Evolutionary conservation across 2,797 vertebrate species (phyloP), one percentile per base, ranked within the genome.

Genomic region (Pangasius djambal): DNA sequence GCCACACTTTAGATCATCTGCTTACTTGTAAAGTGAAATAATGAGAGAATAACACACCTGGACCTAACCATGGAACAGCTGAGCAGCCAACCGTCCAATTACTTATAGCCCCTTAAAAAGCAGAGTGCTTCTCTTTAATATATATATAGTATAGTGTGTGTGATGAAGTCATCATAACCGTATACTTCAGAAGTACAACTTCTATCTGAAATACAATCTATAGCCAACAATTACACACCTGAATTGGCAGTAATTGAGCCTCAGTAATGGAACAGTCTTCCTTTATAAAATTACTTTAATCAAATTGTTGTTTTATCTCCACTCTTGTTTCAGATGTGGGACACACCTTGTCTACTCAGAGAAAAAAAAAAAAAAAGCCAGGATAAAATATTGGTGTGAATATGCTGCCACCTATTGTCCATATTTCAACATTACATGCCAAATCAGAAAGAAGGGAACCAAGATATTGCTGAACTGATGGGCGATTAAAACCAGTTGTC

Each of bases 361-460:
- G 0, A 0, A 2, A 72, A 34, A 15, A 7, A 61, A 37, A 3
- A 4, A 44, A 67, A 37, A 34, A 28, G 52, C 3, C 3, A 55
- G 40, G 20, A 55, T 4, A 85, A 48, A 50, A 69, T 31, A 59
- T 40, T 59, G 34, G 34, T 25, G 20, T 20, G 8, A 69, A 70
- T 70, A 63, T n/a, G 31, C 88, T 88, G 84, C 87, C 87, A 84
- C 70, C 90, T 91, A 82, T 55, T 79, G 90, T 72, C 40, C 40
- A 55, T 37, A 37, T 67, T 57, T 40, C 2, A 72, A 25, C 15
- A 85, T 61, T 57, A 72, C 85, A 83, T 34, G 4, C 6, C 44
- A 63, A 63, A 44, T 61, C 15, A 44, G 20, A 40, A 86, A 28
- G 9, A 70, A 83, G 22, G 20, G 52, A 57, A 57, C 15, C 25